Percentiles rank a stretch among this genome's conserved stretches.
These are phyloP conservation scores for Tursiops truncatus DNA, from an alignment of 2,113 vertebrate genomes.

Conservation along the genomic window DNA sequence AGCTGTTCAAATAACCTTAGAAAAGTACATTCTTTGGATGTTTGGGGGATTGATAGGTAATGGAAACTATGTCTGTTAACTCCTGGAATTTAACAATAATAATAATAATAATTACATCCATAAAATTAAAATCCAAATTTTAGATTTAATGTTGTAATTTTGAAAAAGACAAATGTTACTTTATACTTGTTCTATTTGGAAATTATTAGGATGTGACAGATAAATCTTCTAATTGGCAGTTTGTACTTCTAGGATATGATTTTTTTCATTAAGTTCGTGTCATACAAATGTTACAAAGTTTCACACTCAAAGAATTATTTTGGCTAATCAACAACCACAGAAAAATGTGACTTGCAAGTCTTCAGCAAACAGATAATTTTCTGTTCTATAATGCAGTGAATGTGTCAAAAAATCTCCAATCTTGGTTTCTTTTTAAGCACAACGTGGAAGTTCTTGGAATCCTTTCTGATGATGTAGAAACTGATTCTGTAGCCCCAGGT, in stretches of 20 bases:
- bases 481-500: constrained; percentile 94
- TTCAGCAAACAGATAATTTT: constrained; percentile 11
- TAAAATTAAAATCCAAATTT: constrained; percentile 23
- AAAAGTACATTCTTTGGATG: not conserved
- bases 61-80: not conserved
- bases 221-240: not conserved
- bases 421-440: constrained; percentile 88
- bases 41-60: not conserved
- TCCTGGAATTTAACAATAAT: not conserved
- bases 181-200: not conserved
- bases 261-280: not conserved
- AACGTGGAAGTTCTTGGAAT: constrained; percentile 98
- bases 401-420: not conserved
- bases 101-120: not conserved
- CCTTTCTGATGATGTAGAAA: constrained; percentile 98
- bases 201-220: not conserved
- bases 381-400: not conserved
- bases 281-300: not conserved
- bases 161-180: not conserved
- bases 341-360: not conserved
- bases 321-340: not conserved
- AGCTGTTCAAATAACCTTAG: not conserved
- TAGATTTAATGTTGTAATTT: not conserved
- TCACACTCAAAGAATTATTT: not conserved
- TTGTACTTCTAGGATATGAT: not conserved